Conservation (phyloP, 2,797 vertebrate genomes). For the Psittacula derbiana region DNA sequence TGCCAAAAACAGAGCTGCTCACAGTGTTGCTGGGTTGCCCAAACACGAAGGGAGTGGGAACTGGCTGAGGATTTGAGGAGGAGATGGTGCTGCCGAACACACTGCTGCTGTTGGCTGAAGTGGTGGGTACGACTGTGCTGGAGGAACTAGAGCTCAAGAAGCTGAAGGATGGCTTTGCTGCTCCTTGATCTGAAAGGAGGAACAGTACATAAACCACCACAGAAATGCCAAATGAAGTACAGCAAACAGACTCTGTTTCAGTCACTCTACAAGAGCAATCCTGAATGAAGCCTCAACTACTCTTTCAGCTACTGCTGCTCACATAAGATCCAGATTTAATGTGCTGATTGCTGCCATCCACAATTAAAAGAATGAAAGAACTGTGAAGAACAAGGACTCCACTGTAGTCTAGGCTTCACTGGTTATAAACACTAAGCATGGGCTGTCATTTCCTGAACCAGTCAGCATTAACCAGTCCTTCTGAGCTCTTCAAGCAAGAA, state of each 20-base stretch:
- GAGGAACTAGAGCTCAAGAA: constrained; percentile 80
- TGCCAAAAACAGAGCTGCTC: constrained; percentile 77
- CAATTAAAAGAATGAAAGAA: not conserved
- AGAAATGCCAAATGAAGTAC: not conserved
- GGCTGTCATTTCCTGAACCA: not conserved
- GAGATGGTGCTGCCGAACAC: constrained; percentile 81
- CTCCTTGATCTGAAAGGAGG: constrained; percentile 81
- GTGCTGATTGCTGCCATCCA: not conserved
- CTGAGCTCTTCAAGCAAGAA: not conserved
- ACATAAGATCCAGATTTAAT: not conserved
- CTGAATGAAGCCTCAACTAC: not conserved
- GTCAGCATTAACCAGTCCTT: not conserved
- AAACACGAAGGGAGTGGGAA: constrained; percentile 83
- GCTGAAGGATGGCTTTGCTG: constrained; percentile 82
- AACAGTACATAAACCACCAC: not conserved
- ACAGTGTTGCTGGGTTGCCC: constrained; percentile 82
- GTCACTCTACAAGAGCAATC: not conserved
- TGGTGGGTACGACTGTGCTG: constrained; percentile 60
- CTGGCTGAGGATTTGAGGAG: constrained; percentile 68
- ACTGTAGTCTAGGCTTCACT: not conserved
- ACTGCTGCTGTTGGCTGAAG: constrained; percentile 74
- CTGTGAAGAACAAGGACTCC: not conserved
- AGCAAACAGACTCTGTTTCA: not conserved
- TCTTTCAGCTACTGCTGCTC: not conserved
- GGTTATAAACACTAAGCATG: not conserved